Evolutionary conservation across 2,888 invertebrate species (phyloP).

Genomic region (Nebria brevicollis): DNA sequence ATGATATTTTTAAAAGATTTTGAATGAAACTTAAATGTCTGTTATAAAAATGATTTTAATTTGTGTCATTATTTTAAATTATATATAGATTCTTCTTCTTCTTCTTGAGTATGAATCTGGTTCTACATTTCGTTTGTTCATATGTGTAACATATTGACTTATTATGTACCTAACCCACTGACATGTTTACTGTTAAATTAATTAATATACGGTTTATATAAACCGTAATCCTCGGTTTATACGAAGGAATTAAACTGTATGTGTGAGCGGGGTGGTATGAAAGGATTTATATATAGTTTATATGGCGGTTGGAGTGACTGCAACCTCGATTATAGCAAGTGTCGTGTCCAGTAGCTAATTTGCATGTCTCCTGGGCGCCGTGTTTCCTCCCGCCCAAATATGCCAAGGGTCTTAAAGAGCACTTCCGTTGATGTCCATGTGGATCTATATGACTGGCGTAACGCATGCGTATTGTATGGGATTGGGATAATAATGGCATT

Average conservation of each 20-base stretch:
- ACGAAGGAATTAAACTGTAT: background rate
- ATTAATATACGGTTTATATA: background rate
- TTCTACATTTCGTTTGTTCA: background rate
- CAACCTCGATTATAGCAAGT: conserved; percentile 1
- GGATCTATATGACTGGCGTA: background rate
- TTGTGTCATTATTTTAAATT: too few relatives aligned
- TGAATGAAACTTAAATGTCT: too few relatives aligned
- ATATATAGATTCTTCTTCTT: too few relatives aligned
- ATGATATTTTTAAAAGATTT: too few relatives aligned
- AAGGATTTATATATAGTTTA: background rate
- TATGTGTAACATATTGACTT: background rate
- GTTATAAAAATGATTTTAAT: too few relatives aligned
- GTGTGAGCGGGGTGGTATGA: background rate
- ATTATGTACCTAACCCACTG: background rate
- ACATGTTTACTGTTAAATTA: background rate
- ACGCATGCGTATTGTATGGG: background rate
- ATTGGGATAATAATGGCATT: conserved; percentile 14
- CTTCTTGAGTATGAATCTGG: too few relatives aligned
- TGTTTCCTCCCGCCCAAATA: background rate
- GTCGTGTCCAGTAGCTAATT: conserved; percentile 11
- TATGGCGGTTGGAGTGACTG: background rate
- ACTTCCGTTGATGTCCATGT: background rate
- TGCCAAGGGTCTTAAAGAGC: conserved; percentile 7
- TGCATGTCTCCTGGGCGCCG: conserved; percentile 16
- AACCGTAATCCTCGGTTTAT: background rate